Conservation (phyloP, 1,140 invertebrate genomes). For the Scaptomyza graminum region DNA sequence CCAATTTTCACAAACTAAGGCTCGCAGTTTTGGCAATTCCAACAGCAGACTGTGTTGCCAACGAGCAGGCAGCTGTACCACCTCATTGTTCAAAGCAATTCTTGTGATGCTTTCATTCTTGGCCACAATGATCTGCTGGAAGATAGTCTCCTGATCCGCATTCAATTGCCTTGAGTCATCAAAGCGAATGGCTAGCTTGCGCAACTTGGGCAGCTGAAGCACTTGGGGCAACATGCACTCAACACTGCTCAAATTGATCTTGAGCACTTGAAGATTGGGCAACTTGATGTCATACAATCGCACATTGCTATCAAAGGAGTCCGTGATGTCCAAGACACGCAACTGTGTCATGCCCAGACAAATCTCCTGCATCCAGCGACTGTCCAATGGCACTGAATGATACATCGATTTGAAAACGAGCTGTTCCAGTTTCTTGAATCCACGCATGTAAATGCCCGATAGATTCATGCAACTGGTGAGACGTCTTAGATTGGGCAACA, state of each 20-base stretch:
- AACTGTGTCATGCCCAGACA: constrained; percentile 53
- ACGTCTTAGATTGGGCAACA: constrained; percentile 64
- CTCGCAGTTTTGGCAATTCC: constrained; percentile 61
- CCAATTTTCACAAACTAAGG: constrained; percentile 68
- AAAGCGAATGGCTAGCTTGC: constrained; percentile 57
- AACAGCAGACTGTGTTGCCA: constrained; percentile 61
- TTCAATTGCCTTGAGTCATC: constrained; percentile 64
- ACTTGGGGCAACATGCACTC: constrained; percentile 57
- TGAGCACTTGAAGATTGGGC: constrained; percentile 66
- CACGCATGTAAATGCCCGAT: constrained; percentile 50
- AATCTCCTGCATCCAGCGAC: constrained; percentile 63
- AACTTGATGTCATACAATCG: constrained; percentile 58
- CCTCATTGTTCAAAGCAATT: constrained; percentile 70
- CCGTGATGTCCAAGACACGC: constrained; percentile 62
- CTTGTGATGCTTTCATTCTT: constrained; percentile 63
- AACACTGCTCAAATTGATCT: constrained; percentile 64
- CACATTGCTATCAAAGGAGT: constrained; percentile 62
- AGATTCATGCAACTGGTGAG: constrained; percentile 68
- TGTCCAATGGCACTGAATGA: constrained; percentile 63
- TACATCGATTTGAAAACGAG: constrained; percentile 65
- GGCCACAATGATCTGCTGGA: constrained; percentile 68
- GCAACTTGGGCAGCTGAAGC: constrained; percentile 60
- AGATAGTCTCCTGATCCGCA: constrained; percentile 68
- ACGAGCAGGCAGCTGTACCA: constrained; percentile 58
- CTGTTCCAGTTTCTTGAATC: constrained; percentile 63